Base-by-base conservation (phyloP, 1,140 invertebrate species). In the Pomacea maculata region DNA sequence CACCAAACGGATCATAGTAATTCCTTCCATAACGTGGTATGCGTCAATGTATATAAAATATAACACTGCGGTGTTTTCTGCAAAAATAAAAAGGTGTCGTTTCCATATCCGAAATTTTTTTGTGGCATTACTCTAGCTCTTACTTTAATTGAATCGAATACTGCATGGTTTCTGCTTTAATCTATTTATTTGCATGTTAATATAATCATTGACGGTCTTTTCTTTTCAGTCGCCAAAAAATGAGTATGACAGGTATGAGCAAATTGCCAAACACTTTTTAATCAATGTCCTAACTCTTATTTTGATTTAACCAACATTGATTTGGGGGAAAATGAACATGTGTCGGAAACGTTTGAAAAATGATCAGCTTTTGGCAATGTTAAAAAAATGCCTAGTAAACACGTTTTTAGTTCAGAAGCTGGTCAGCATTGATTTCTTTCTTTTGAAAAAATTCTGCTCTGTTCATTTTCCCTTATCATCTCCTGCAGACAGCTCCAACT, bases 201-300 rank as follows among this genome's bases (percentile, higher is more conserved):
- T 25, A 1, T 25, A 25, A 70, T 21, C 34, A 34, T 25, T 70
- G n/a, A 11, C 11, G 21, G 11, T 12, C 21, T 75, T 17, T 4
- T n/a, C 4, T 21, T 75, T 75, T 34, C 73, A 75, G 73, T 75
- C 52, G 19, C 73, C 73, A 75, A 75, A 75, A 75, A 75, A 55
- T 75, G 52, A 75, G 57, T 52, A 10, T 21, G 21, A 52, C 57
- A 75, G 73, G 73, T 75, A 75, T 72, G 52, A 72, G 71, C 29
- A 34, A 72, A 21, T 21, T 14, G 1, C n/a, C 11, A 21, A 70
- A 70, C 29, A 25, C 29, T 1, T 21, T 70, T 34, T 14, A 34
- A 10, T 21, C 21, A 70, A n/a, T 34, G n/a, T n/a, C 29, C 2
- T 12, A 70, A 11, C 11, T 17, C 1, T 12, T 70, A 70, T n/a